These are phyloP conservation scores for Triops longicaudatus DNA, from an alignment of 1,140 invertebrate species.

Conservation along the genomic window DNA sequence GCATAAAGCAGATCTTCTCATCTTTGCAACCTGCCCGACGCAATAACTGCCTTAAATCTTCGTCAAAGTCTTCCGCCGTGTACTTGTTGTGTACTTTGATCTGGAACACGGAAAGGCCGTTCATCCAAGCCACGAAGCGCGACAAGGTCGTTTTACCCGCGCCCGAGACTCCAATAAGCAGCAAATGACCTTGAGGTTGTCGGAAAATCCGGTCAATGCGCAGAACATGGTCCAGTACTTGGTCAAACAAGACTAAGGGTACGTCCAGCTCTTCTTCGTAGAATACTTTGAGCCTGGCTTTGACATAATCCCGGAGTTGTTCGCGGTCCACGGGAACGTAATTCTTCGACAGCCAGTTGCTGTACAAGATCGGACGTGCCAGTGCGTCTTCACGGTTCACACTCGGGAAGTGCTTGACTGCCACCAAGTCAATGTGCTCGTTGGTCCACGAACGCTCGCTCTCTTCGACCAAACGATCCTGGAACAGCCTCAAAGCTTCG, in stretches of 20 bases:
- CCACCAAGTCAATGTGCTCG: slow-evolving; percentile 91
- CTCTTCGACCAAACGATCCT: slow-evolving; percentile 84
- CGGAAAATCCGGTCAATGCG: slow-evolving; percentile 98
- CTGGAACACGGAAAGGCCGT: slow-evolving; percentile 96
- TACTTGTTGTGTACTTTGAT: slow-evolving; percentile 82
- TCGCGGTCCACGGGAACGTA: slow-evolving; percentile 94
- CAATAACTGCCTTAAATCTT: slow-evolving; percentile 89
- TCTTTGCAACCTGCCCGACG: slow-evolving; percentile 92
- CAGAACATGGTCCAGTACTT: slow-evolving; percentile 96
- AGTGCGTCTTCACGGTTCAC: slow-evolving; percentile 80
- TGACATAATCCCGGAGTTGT: slow-evolving; percentile 90
- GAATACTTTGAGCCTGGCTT: slow-evolving; percentile 95
- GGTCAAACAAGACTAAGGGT: slow-evolving; percentile 94
- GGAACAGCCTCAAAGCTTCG: slow-evolving; percentile 94
- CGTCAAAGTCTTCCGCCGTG: slow-evolving; percentile 96
- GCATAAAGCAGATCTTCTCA: slow-evolving; percentile 98
- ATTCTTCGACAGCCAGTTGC: slow-evolving; percentile 98
- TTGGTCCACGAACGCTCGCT: slow-evolving; percentile 95
- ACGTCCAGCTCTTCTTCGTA: slow-evolving; percentile 99
- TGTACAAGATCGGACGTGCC: slow-evolving; percentile 86
- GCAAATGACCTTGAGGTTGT: slow-evolving; percentile 93
- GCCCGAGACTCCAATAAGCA: slow-evolving; percentile 94
- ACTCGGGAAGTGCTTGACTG: slow-evolving; percentile 88
- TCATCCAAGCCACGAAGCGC: slow-evolving; percentile 99
- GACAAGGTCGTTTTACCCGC: slow-evolving; percentile 98